phyloP scores from a whole-genome alignment of 2,113 vertebrate genomes.

The Paramormyrops kingsleyae region DNA sequence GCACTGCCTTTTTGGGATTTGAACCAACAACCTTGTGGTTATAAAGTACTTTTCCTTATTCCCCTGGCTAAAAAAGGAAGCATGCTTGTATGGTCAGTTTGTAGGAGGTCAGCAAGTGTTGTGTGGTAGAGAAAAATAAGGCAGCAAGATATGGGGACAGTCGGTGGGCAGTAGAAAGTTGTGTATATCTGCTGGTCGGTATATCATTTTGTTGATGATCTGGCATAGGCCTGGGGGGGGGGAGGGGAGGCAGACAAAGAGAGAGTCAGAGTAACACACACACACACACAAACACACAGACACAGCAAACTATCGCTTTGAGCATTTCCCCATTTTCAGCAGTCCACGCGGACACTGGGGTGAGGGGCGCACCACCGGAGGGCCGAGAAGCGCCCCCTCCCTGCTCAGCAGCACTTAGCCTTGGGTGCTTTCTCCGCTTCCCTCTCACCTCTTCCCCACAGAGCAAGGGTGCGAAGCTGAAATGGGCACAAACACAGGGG shows the following conservation, averaged over 20 bases:
- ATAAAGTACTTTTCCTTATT: constrained; percentile 1
- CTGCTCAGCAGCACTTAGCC: not conserved
- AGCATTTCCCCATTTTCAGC: constrained; percentile 53
- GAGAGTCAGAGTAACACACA: not conserved
- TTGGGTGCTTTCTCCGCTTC: not conserved
- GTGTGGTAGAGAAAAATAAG: not conserved
- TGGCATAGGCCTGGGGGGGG: not conserved
- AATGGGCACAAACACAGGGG: not conserved
- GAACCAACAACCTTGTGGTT: not conserved
- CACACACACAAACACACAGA: not conserved
- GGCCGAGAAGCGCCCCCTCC: not conserved
- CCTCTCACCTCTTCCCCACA: not conserved
- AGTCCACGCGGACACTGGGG: constrained; percentile 30
- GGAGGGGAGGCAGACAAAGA: not conserved
- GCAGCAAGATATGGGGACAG: not conserved
- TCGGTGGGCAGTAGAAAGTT: not conserved
- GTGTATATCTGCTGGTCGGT: not conserved
- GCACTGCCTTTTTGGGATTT: not conserved
- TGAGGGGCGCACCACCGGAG: constrained; percentile 29
- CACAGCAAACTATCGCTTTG: constrained; percentile 15
- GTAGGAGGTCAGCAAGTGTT: not conserved
- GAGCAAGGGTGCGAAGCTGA: not conserved
- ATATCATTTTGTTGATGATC: not conserved
- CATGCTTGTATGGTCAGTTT: not conserved
- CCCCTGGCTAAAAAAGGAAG: not conserved